phyloP scores from a whole-genome alignment of 1,140 invertebrate genomes.

The Marisa cornuarietis region DNA sequence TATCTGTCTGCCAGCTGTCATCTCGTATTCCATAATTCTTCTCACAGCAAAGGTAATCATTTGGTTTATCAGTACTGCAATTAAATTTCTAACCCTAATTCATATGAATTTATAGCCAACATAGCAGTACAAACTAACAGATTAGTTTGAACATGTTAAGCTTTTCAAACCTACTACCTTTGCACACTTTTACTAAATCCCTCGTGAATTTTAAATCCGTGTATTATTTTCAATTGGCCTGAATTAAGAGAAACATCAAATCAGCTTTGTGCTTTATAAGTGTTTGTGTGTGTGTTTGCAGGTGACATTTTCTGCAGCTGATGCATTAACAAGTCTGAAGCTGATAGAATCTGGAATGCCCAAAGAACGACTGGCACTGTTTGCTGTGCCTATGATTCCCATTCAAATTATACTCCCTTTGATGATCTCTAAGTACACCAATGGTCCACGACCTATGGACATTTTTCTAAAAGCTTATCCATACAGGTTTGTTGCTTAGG shows the following conservation, averaged over 20 bases:
- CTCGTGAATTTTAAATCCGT: too few relatives aligned
- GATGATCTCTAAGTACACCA: slow-evolving; percentile 86
- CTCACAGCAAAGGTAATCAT: slow-evolving; percentile 87
- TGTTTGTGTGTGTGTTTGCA: slow-evolving; percentile 63
- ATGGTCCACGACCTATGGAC: slow-evolving; percentile 86
- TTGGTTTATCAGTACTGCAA: background rate
- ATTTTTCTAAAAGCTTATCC: slow-evolving; percentile 91
- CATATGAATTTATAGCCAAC: too few relatives aligned
- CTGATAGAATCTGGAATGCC: slow-evolving; percentile 94
- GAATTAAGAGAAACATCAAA: too few relatives aligned
- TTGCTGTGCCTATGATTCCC: slow-evolving; percentile 89
- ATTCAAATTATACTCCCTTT: slow-evolving; percentile 94
- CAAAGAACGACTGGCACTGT: slow-evolving; percentile 91
- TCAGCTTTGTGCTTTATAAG: background rate
- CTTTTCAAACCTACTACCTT: too few relatives aligned
- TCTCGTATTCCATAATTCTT: slow-evolving; percentile 78
- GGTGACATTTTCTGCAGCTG: slow-evolving; percentile 96
- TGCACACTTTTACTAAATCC: too few relatives aligned
- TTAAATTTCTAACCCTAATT: background rate
- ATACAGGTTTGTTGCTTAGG: slow-evolving; percentile 71
- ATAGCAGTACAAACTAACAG: too few relatives aligned
- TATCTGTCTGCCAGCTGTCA: slow-evolving; percentile 83
- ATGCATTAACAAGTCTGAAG: slow-evolving; percentile 94
- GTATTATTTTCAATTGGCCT: too few relatives aligned
- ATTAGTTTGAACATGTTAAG: too few relatives aligned